Evolutionary conservation across 2,888 invertebrate species (phyloP), one percentile per base, ranked within the genome.

Genomic region (Synanthedon myopaeformis): DNA sequence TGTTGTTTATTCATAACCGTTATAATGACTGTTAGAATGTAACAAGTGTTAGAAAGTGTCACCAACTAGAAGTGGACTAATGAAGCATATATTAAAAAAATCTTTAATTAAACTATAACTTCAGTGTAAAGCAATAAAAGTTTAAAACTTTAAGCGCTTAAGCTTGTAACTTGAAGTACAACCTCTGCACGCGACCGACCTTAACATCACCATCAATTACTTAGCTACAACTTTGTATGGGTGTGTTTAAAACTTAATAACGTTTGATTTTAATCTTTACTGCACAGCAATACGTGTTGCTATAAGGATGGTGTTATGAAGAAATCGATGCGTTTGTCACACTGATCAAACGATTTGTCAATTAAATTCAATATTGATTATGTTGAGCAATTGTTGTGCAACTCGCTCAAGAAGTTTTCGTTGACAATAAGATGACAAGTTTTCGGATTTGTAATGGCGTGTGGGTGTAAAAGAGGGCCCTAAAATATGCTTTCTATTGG

Each of bases 271-370:
- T 45, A 45, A 45, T 13, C 45, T 45, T 45, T 45, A 14, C 3
- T 12, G 35, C 45, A 6, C 5, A 45, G 45, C 6, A 45, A 45
- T 45, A 45, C 45, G 45, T n/a, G 45, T 45, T 45, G 35, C 8
- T 35, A 8, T 35, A 35, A 10, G 11, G 45, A 14, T 13, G 45
- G 6, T 45, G 45, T 45, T 6, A 13, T 45, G 45, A 45, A 8
- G 45, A 53, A 56, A 56, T 45, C 50, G 51, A 54, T 54, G 42
- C 51, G 51, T 54, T 54, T 53, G 56, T 56, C 53, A 54, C 35
- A 51, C 14, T 49, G 56, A 53, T 56, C 42, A 35, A 51, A 28
- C 23, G 54, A 56, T 56, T 56, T 56, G 54, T 56, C 54, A 51
- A 53, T 19, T 42, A 11, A 17, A 45, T 49, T n/a, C 23, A 14